These are phyloP conservation scores for Diabrotica undecimpunctata DNA, from an alignment of 1,140 invertebrate species.

Conservation along the genomic window DNA sequence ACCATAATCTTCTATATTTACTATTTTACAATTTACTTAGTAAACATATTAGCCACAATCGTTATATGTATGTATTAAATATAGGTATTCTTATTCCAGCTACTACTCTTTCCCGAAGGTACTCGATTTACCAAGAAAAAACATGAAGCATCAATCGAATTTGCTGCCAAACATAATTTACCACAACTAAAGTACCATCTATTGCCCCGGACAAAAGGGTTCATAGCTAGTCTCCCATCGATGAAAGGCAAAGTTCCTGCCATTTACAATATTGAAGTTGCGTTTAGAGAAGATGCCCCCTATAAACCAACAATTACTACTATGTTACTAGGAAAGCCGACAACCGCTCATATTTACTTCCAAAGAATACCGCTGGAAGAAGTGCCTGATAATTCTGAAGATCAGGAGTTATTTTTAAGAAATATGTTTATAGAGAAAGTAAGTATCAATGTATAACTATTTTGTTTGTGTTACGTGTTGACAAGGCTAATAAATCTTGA, in stretches of 20 bases:
- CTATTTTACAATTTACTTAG: too few relatives aligned
- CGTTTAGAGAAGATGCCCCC: slow-evolving; percentile 65
- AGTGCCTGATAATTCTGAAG: slow-evolving; percentile 76
- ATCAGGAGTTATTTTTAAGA: slow-evolving; percentile 76
- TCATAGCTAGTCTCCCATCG: slow-evolving; percentile 70
- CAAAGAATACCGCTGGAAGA: slow-evolving; percentile 76
- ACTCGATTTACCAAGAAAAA: slow-evolving; percentile 88
- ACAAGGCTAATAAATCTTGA: too few relatives aligned
- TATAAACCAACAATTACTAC: slow-evolving; percentile 75
- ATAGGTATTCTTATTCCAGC: slow-evolving; percentile 50
- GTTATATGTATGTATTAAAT: too few relatives aligned
- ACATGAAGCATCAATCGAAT: slow-evolving; percentile 81
- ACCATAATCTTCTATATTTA: too few relatives aligned
- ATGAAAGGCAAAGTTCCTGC: slow-evolving; percentile 73
- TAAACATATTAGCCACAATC: too few relatives aligned
- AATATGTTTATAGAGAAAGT: slow-evolving; percentile 78
- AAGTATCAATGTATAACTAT: slow-evolving; percentile 23
- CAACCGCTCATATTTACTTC: slow-evolving; percentile 75
- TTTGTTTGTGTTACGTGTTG: too few relatives aligned
- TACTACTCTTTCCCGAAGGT: slow-evolving; percentile 91
- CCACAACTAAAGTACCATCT: slow-evolving; percentile 85
- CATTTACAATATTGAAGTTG: slow-evolving; percentile 83
- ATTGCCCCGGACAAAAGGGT: slow-evolving; percentile 89
- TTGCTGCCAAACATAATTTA: slow-evolving; percentile 82
- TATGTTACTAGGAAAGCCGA: slow-evolving; percentile 72